A percentile compares a stretch with the other conserved stretches of the same genome.
Conservation (phyloP, 2,888 invertebrate species). For the Hyles lineata region DNA sequence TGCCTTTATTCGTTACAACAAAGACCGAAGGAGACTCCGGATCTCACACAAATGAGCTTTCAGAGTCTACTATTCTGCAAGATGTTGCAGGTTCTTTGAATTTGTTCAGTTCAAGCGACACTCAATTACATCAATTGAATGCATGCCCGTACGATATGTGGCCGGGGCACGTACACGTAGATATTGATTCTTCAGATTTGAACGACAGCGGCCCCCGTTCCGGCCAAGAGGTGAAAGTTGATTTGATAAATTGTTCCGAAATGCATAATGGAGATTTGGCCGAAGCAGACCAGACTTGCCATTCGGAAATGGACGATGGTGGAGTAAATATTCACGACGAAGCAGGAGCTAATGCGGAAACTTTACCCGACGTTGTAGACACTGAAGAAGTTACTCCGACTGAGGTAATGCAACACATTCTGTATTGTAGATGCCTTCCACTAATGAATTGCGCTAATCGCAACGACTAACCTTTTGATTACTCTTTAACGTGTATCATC, state of each 20-base stretch:
- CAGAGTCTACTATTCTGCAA: slow-evolving; percentile 71
- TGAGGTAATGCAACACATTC: slow-evolving; percentile 80
- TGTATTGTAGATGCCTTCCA: slow-evolving; percentile 80
- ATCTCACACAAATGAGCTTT: slow-evolving; percentile 57
- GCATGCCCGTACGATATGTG: slow-evolving; percentile 75
- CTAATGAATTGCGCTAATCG: slow-evolving; percentile 72
- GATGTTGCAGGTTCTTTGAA: slow-evolving; percentile 79
- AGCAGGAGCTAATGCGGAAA: slow-evolving; percentile 58
- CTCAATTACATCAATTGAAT: slow-evolving; percentile 69
- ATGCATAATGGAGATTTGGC: slow-evolving; percentile 90
- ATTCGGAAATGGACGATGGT: slow-evolving; percentile 59
- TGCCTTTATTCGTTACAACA: slow-evolving; percentile 60
- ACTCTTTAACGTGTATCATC: background rate
- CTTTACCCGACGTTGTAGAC: slow-evolving; percentile 79
- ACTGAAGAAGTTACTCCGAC: slow-evolving; percentile 81
- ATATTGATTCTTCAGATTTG: slow-evolving; percentile 62
- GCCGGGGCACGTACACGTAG: slow-evolving; percentile 72
- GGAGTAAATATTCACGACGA: slow-evolving; percentile 51
- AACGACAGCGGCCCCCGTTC: slow-evolving; percentile 66
- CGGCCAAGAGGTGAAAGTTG: slow-evolving; percentile 75
- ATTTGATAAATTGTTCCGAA: slow-evolving; percentile 77
- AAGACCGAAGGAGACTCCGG: slow-evolving; percentile 57
- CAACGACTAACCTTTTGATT: slow-evolving; percentile 41
- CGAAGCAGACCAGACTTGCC: slow-evolving; percentile 91
- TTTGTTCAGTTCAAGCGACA: slow-evolving; percentile 71